Evolutionary conservation across 2,888 invertebrate genomes (phyloP), one percentile per base, ranked within the genome.

Genomic region (Noctua janthina): DNA sequence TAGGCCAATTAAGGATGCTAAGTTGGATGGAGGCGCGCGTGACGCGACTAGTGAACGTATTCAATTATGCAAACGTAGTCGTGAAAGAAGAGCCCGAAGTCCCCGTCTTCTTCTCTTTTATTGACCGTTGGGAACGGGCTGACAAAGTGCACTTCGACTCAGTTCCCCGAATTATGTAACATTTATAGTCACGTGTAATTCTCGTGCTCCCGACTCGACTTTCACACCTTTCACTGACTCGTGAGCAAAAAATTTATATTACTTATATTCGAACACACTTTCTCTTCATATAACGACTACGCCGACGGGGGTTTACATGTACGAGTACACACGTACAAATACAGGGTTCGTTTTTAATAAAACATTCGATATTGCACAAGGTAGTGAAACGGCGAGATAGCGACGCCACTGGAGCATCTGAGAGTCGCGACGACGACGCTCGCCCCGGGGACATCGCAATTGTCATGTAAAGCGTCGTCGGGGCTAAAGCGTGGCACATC

Each of bases 1-100:
- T 94, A 96, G 95, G 95, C 96, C 96, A 97, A 97, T 97, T 97
- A 97, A 95, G 96, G 96, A 96, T 96, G 96, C 96, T 96, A 96
- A 96, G 96, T 96, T 94, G 95, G 96, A 94, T 93, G 93, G 94
- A 95, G 94, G 93, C 94, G 96, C 94, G 94, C 97, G 97, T 97
- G 97, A 96, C 95, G 92, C 93, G 97, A 97, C 95, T 97, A 92
- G 94, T 92, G 92, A 96, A 92, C 92, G 93, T 94, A 96, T 97
- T 97, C 96, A 96, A 97, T 97, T 96, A 97, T 96, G 96, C 95
- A 96, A 96, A 96, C 95, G 90, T 93, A 95, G 93, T 93, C 92
- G 93, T 91, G 93, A 95, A 96, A 96, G 95, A 95, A 96, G 93
- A 93, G 90, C 90, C 90, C 90, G 89, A 91, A 90, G 90, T 91